Evolutionary conservation across 1,140 invertebrate species (phyloP).

Genomic region (Drosophila ercepeae): DNA sequence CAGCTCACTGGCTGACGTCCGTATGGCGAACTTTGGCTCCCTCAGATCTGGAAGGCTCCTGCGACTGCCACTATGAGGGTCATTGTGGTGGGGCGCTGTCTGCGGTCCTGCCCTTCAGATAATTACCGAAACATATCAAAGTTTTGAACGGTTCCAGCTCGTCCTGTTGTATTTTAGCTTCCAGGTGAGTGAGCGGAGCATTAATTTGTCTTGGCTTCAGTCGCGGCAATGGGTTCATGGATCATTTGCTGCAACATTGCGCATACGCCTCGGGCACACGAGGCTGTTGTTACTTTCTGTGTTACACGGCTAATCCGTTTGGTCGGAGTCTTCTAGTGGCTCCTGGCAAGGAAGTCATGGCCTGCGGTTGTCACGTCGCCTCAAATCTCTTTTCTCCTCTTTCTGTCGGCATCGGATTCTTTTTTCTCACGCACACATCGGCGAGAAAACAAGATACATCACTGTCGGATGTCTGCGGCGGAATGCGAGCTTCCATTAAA

Average conservation of each 20-base stretch:
- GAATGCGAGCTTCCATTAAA: constrained; percentile 54
- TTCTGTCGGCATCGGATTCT: background rate
- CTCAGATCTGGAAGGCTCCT: background rate
- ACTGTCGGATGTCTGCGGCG: constrained; percentile 45
- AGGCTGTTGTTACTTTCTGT: no score
- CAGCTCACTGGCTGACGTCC: background rate
- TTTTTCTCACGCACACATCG: constrained; percentile 24
- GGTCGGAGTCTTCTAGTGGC: constrained; percentile 52
- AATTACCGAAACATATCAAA: constrained; percentile 64
- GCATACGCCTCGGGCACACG: constrained; percentile 50
- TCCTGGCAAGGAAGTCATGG: constrained; percentile 15
- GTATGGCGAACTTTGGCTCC: background rate
- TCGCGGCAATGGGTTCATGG: constrained; percentile 45
- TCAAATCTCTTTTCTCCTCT: constrained; percentile 33
- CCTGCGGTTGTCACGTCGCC: constrained; percentile 54
- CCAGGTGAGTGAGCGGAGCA: constrained; percentile 21
- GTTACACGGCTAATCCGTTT: constrained; percentile 58
- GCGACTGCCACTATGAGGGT: constrained; percentile 20
- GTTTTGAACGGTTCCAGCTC: constrained; percentile 36
- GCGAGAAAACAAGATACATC: constrained; percentile 50
- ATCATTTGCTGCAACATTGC: constrained; percentile 77
- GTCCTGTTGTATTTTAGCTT: constrained; percentile 1
- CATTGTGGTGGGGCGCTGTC: background rate
- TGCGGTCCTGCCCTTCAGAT: constrained; percentile 27
- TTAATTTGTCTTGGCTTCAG: constrained; percentile 34